Evolutionary conservation across 2,888 invertebrate genomes (phyloP).

Genomic region (Fissipunctia ypsillon): DNA sequence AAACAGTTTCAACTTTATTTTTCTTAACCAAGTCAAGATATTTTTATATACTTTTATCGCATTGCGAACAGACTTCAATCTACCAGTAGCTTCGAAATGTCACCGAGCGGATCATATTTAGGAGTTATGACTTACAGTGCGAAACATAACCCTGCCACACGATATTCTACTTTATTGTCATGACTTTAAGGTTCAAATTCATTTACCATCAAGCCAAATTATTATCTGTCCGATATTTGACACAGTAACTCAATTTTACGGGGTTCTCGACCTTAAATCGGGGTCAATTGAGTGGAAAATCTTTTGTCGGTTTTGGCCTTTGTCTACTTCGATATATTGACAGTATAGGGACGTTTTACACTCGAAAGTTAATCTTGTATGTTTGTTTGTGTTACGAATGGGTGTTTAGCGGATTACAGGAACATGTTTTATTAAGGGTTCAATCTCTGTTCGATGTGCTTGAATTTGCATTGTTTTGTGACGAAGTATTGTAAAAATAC

Average conservation of each 20-base stretch:
- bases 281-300: conserved; percentile 70
- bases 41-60: conserved; percentile 61
- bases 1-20: conserved; percentile 50
- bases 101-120: conserved; percentile 71
- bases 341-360: conserved; percentile 53
- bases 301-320: conserved; percentile 50
- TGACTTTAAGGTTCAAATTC: conserved; percentile 37
- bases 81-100: conserved; percentile 68
- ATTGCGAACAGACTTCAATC: conserved; percentile 64
- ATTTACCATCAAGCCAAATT: conserved; percentile 35
- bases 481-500: conserved; percentile 29
- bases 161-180: conserved; percentile 41
- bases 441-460: conserved; percentile 57
- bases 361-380: conserved; percentile 67
- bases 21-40: conserved; percentile 38
- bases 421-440: conserved; percentile 61
- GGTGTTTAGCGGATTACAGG: conserved; percentile 60
- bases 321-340: conserved; percentile 46
- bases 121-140: conserved; percentile 70
- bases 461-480: conserved; percentile 52
- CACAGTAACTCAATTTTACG: conserved; percentile 67
- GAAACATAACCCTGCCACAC: conserved; percentile 20
- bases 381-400: conserved; percentile 66
- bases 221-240: conserved; percentile 60
- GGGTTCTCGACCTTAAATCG: conserved; percentile 67